phyloP scores from a whole-genome alignment of 2,113 vertebrate species.

The Melierax canorus region DNA sequence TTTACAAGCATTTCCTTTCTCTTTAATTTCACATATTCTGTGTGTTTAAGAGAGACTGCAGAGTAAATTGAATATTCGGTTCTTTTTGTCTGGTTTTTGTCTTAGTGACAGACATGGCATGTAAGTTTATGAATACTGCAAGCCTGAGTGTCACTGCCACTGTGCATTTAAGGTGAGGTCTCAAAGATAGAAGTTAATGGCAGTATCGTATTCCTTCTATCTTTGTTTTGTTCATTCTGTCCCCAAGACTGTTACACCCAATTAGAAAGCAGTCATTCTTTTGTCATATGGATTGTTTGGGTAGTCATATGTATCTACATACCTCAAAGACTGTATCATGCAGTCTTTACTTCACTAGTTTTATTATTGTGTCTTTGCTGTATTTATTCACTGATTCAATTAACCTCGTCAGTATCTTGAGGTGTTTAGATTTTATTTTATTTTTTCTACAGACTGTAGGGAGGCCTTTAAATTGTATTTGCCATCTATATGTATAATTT shows the following conservation, averaged over 20 bases:
- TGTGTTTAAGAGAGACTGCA: neutral
- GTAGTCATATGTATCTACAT: neutral
- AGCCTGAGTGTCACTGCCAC: neutral
- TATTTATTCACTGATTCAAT: neutral
- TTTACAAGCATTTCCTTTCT: neutral
- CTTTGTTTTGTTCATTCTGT: neutral
- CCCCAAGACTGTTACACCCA: neutral
- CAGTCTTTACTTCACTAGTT: neutral
- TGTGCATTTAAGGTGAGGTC: neutral
- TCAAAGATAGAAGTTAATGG: neutral
- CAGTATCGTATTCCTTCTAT: neutral
- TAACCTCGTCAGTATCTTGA: neutral
- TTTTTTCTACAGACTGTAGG: neutral
- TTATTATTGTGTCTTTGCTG: neutral
- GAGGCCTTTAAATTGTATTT: neutral
- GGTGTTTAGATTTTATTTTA: neutral
- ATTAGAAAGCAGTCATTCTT: neutral
- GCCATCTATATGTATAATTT: neutral
- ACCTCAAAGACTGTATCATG: neutral
- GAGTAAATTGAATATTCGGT: neutral
- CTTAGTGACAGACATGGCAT: neutral
- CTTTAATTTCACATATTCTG: neutral
- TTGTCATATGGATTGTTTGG: neutral
- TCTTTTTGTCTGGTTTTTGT: neutral
- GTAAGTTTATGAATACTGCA: neutral